Evolutionary conservation across 2,113 vertebrate genomes (phyloP).

Genomic region (human): GRCh38 chr19:2716001-2716500

Average conservation of each 20-base stretch:
- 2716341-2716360: background rate
- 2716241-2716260: background rate
- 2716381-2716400: background rate
- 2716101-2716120: background rate
- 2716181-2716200: rapidly evolving
- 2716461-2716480: background rate
- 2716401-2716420: background rate
- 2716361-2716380: background rate
- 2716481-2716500: background rate
- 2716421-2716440: background rate
- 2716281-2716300: background rate
- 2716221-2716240: background rate
- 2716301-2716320: background rate
- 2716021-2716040: background rate
- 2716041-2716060: background rate
- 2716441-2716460: no score
- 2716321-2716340: rapidly evolving
- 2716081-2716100: background rate
- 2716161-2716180: background rate
- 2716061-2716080: background rate
- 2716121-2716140: background rate
- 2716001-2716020: background rate
- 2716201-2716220: background rate
- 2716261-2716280: background rate
- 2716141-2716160: background rate